Evolutionary conservation across 2,888 invertebrate genomes (phyloP), one percentile per base, ranked within the genome.

Genomic region (Abrostola triplasia): DNA sequence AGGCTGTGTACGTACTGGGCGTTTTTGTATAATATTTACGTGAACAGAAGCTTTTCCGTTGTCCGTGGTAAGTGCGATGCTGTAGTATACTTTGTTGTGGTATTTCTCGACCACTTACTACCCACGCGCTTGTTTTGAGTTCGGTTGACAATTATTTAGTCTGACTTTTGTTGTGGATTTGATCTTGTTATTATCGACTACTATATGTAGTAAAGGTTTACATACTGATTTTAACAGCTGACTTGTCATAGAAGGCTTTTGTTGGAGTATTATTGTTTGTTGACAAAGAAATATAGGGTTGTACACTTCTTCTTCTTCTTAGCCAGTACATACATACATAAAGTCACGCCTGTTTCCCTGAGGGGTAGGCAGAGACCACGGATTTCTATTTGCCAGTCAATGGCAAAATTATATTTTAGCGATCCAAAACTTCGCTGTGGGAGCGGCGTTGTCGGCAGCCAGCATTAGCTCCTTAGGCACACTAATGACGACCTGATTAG

Each of bases 41-140:
- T 58, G 44, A 58, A 61, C 52, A 54, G 57, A 47, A 52, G 70
- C 61, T 36, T 54, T 66, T 67, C 67, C 58, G 37, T 38, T 54
- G 13, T 48, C n/a, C 35, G 36, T 12, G 13, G 11, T 63, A 40
- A 13, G 36, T 55, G 49, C 13, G 6, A 11, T 36, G 36, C 50
- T 42, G 10, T 37, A 36, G 41, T 24, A 51, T 35, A 52, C 35
- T 40, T 67, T 62, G 55, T 67, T 36, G 44, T 48, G 38, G 24
- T 53, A 59, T 63, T 67, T 63, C 41, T 56, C 41, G 13, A 59
- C 58, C 56, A 53, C 35, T 41, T 52, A 9, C n/a, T 1, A 55
- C 42, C 9, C 7, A 37, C 53, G 58, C 70, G 54, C 52, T 36
- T 35, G 51, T 41, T 56, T 65, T 4, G 12, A 51, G 58, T 24